Conservation (phyloP, 2,888 invertebrate species). For the Deilephila elpenor region DNA sequence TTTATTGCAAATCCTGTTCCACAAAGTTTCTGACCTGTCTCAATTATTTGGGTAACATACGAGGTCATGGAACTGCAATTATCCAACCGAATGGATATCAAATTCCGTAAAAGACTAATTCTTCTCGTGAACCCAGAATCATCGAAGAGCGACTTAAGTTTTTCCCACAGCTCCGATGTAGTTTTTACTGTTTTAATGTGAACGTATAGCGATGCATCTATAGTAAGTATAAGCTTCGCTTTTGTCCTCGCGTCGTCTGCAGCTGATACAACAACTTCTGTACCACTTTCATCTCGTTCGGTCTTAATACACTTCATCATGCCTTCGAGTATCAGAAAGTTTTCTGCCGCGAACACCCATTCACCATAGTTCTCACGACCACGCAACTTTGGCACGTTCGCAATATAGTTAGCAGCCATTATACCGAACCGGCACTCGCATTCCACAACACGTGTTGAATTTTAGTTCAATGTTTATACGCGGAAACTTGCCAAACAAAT, state of each 20-base stretch:
- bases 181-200: slow-evolving; percentile 31
- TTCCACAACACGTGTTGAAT: too few relatives aligned
- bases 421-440: too few relatives aligned
- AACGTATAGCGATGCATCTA: slow-evolving; percentile 35
- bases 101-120: too few relatives aligned
- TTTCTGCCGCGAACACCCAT: background rate
- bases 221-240: slow-evolving; percentile 38
- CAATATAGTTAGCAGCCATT: background rate
- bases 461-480: too few relatives aligned
- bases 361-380: background rate
- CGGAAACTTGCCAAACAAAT: too few relatives aligned
- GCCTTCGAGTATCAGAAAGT: background rate
- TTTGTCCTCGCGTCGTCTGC: background rate
- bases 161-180: too few relatives aligned
- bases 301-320: background rate
- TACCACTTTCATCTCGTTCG: background rate
- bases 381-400: background rate
- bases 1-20: slow-evolving; percentile 43
- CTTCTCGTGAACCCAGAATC: too few relatives aligned
- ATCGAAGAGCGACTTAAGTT: too few relatives aligned
- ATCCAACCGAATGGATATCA: too few relatives aligned
- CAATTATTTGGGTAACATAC: slow-evolving; percentile 45
- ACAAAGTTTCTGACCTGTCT: slow-evolving; percentile 40
- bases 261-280: background rate
- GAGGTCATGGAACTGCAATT: slow-evolving; percentile 35